Evolutionary conservation across 2,797 vertebrate species (phyloP).

Genomic region (Calcarius lapponicus): DNA sequence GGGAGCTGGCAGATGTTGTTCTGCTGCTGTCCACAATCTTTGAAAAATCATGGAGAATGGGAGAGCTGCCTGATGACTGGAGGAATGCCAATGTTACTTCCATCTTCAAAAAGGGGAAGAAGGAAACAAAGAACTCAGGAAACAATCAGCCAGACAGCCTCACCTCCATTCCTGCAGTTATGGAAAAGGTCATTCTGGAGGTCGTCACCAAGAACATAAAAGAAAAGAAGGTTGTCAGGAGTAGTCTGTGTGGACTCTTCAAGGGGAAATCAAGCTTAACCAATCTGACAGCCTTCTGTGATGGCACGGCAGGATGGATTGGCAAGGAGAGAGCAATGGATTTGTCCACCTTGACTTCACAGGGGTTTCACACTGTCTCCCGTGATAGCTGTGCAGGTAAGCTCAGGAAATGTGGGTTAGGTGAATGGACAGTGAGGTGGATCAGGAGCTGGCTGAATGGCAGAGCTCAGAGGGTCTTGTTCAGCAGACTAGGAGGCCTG

Average conservation of each 20-base stretch:
- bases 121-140: neutral
- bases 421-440: neutral
- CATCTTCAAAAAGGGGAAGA: neutral
- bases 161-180: neutral
- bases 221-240: neutral
- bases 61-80: neutral
- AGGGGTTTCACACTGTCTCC: neutral
- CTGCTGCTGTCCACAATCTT: neutral
- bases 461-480: neutral
- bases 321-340: fast-evolving
- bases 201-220: neutral
- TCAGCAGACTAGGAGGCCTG: neutral
- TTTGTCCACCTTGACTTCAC: neutral
- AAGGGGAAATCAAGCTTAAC: neutral
- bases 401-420: neutral
- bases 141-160: neutral
- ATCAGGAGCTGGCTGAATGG: neutral
- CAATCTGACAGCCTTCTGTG: neutral
- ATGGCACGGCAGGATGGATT: neutral
- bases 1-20: neutral
- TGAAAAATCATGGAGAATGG: neutral
- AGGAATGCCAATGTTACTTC: neutral
- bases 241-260: neutral
- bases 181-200: neutral
- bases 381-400: neutral